These are phyloP conservation scores for Empis livida DNA, from an alignment of 2,888 invertebrate species.

Conservation along the genomic window DNA sequence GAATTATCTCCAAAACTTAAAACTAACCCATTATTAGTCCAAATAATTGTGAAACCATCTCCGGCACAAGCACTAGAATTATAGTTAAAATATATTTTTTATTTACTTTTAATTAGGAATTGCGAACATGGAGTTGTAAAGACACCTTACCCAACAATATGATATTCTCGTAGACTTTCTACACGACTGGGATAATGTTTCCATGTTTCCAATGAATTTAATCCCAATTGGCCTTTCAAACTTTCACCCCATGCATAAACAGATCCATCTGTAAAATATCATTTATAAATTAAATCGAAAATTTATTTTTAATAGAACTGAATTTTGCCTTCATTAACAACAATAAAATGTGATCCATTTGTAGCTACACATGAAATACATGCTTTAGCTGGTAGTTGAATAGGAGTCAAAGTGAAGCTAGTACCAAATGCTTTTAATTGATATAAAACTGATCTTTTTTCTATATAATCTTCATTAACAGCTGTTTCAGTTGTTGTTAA, in stretches of 20 bases:
- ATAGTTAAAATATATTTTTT: background rate
- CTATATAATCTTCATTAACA: conserved; percentile 25
- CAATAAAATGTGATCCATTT: conserved; percentile 44
- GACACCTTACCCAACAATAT: conserved; percentile 41
- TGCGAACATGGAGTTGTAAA: no score
- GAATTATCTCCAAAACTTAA: conserved; percentile 54
- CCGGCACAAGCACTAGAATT: conserved; percentile 44
- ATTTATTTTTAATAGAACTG: no score
- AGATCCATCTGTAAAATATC: conserved; percentile 37
- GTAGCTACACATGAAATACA: conserved; percentile 41
- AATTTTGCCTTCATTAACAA: conserved; percentile 43
- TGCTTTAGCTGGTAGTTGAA: conserved; percentile 42
- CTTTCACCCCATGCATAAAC: conserved; percentile 61
- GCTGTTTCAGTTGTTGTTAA: conserved; percentile 33
- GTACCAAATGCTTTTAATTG: conserved; percentile 41
- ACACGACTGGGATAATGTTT: conserved; percentile 44
- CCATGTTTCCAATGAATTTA: conserved; percentile 38
- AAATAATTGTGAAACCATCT: conserved; percentile 51
- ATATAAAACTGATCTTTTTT: conserved; percentile 42
- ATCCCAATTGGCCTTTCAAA: conserved; percentile 50
- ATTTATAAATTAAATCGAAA: conserved; percentile 3
- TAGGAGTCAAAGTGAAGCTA: conserved; percentile 39
- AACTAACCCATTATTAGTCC: conserved; percentile 52
- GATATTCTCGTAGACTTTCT: conserved; percentile 46
- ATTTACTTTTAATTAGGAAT: no score